Evolutionary conservation across 2,888 invertebrate genomes (phyloP), one percentile per base, ranked within the genome.

Genomic region (Nycteola revayana): DNA sequence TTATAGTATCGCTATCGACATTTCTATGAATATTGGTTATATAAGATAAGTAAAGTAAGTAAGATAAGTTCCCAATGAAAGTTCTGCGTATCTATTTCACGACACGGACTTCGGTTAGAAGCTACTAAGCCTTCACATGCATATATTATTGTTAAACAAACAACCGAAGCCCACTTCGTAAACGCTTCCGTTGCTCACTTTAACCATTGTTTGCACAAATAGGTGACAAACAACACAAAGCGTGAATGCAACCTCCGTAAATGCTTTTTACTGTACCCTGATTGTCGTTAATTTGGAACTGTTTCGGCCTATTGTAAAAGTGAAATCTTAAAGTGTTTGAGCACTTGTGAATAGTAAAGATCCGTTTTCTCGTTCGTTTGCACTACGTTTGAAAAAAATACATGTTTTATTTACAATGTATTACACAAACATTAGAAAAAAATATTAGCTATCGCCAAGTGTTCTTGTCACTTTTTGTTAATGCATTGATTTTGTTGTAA

Each of bases 281-380:
- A 66, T 73, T 66, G 70, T 66, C 55, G 65, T 66, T 65, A 67
- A 70, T 71, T 74, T 66, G 60, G 52, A 60, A 68, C 66, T 65
- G 64, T 64, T 68, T 67, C 49, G 49, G 53, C 46, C 60, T 54
- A 64, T 71, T 70, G 68, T 77, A 70, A 79, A 79, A 79, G 78
- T 75, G 75, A 76, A 76, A 75, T 61, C 63, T 59, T 54, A 51
- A 66, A 65, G 58, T 53, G 59, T 60, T 55, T 53, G 63, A 43
- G 38, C 34, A 20, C 39, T 40, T 55, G 20, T 56, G 41, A 56
- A 56, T 58, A 42, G 45, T 47, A 50, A 56, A 53, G 56, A 48
- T 56, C 57, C 42, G 49, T 60, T 60, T 57, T 42, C 43, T 40
- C 32, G 43, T 40, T 36, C 9, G 22, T 42, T 42, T 28, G 50